A percentile compares a stretch with the other conserved stretches of the same genome.
These are phyloP conservation scores for Petrocephalus microphthalmus DNA, from an alignment of 2,113 vertebrate genomes.

Conservation along the genomic window DNA sequence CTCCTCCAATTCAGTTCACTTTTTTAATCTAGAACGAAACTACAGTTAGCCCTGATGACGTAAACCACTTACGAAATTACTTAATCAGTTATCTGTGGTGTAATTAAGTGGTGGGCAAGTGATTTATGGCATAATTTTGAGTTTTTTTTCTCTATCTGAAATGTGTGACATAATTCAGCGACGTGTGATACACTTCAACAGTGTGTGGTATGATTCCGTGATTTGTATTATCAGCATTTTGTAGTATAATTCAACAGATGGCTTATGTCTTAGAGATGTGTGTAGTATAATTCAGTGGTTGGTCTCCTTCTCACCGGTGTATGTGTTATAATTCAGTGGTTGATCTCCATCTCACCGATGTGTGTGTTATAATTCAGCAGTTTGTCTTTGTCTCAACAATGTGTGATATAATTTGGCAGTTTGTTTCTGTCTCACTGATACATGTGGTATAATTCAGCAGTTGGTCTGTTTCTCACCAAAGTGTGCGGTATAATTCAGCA, in stretches of 20 bases:
- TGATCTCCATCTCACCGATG: slow-evolving; percentile 1
- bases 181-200: neutral
- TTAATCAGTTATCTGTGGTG: neutral
- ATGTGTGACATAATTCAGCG: neutral
- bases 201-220: neutral
- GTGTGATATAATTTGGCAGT: no score
- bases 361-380: neutral
- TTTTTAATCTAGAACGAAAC: neutral
- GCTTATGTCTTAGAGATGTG: neutral
- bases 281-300: neutral
- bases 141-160: neutral
- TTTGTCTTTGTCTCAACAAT: neutral
- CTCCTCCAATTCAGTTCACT: neutral
- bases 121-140: neutral
- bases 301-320: neutral
- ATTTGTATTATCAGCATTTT: neutral
- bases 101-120: neutral
- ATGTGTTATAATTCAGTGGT: neutral
- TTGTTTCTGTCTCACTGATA: neutral
- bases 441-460: neutral
- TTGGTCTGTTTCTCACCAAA: neutral
- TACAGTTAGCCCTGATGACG: neutral
- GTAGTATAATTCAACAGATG: neutral
- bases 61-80: neutral
- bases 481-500: neutral